Percentiles rank a stretch among this genome's conserved stretches.
These are phyloP conservation scores for Armadillidium nasatum DNA, from an alignment of 1,140 invertebrate genomes.

Conservation along the genomic window DNA sequence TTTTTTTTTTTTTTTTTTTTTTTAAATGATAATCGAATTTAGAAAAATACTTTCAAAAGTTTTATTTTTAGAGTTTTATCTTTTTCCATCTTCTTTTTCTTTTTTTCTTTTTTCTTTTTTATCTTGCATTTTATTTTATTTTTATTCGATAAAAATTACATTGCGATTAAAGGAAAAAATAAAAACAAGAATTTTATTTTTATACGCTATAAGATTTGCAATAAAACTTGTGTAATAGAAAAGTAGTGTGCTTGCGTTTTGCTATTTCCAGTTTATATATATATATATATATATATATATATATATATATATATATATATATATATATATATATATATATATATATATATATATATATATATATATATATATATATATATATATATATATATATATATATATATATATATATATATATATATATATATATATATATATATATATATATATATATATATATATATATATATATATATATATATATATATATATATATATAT, in stretches of 20 bases:
- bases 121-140: background rate
- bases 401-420: slow-evolving; percentile 1
- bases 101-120: background rate
- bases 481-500: slow-evolving; percentile 17
- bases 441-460: slow-evolving; percentile 21
- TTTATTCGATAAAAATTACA: background rate
- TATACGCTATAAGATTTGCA: no score
- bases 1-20: background rate
- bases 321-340: background rate
- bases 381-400: slow-evolving; percentile 7
- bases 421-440: slow-evolving; percentile 23
- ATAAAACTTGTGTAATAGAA: no score
- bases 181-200: background rate
- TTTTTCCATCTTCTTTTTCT: background rate
- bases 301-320: slow-evolving; percentile 12
- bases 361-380: slow-evolving; percentile 25
- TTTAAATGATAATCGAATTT: background rate
- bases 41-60: background rate
- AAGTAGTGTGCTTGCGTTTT: no score
- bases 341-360: slow-evolving; percentile 12
- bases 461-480: background rate
- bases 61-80: background rate
- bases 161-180: background rate
- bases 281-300: slow-evolving; percentile 15
- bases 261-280: background rate